Conservation (phyloP, 2,888 invertebrate species). For the Esperia sulphurella region DNA sequence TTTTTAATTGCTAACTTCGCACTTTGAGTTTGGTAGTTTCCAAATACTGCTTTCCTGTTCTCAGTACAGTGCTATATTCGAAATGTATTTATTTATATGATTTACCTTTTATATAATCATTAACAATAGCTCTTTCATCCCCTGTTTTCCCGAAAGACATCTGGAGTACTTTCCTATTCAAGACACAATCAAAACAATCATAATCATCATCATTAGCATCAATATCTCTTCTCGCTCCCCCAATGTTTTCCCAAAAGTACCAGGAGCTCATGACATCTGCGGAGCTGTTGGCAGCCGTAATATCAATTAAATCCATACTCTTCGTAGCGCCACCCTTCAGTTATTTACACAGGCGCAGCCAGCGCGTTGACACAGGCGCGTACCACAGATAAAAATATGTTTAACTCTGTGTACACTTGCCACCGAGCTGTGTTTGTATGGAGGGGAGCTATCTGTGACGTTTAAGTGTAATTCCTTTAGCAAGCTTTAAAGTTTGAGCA, state of each 20-base stretch:
- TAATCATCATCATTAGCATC: not conserved
- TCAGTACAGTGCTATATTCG: too few relatives aligned
- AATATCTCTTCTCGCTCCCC: not conserved
- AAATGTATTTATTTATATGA: too few relatives aligned
- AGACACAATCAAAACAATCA: not conserved
- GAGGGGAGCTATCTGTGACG: conserved; percentile 3
- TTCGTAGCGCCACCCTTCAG: conserved; percentile 50
- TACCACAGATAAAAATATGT: conserved; percentile 69
- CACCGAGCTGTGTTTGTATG: conserved; percentile 50
- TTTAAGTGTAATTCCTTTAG: conserved; percentile 22
- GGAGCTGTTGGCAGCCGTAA: conserved; percentile 36
- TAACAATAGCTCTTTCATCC: not conserved
- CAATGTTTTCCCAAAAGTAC: conserved; percentile 19
- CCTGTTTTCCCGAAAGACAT: not conserved
- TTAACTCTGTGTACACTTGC: conserved; percentile 60
- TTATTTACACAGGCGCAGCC: conserved; percentile 55
- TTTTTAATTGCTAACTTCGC: too few relatives aligned
- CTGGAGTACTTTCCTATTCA: not conserved
- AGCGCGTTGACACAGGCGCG: conserved; percentile 54
- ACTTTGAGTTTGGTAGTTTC: too few relatives aligned
- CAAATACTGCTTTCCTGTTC: too few relatives aligned
- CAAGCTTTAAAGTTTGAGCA: not conserved
- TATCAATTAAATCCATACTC: conserved; percentile 60
- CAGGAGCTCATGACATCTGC: conserved; percentile 41
- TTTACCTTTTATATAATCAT: too few relatives aligned